Conservation (phyloP, 1,140 invertebrate species). For the Nebria ingens region DNA sequence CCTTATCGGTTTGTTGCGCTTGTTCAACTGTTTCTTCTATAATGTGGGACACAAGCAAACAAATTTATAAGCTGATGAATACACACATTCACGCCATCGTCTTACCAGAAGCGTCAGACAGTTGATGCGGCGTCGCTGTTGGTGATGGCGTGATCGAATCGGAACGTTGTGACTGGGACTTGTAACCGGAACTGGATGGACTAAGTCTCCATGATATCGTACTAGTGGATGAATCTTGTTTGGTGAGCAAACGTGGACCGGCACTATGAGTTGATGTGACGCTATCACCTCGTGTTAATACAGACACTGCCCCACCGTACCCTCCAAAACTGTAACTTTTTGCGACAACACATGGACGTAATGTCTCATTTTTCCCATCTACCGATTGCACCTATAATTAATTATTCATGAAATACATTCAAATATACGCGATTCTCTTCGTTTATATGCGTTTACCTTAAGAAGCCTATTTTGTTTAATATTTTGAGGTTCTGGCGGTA, state of each 20-base stretch:
- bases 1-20: slow-evolving; percentile 6
- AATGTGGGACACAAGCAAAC: no score
- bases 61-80: neutral
- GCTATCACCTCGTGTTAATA: slow-evolving; percentile 33
- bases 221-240: slow-evolving; percentile 64
- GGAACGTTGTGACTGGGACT: slow-evolving; percentile 60
- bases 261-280: slow-evolving; percentile 34
- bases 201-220: slow-evolving; percentile 61
- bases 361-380: slow-evolving; percentile 38
- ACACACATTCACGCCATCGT: no score
- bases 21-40: neutral
- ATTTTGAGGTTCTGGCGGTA: slow-evolving; percentile 24
- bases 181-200: slow-evolving; percentile 73
- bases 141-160: slow-evolving; percentile 65
- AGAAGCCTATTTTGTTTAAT: slow-evolving; percentile 15
- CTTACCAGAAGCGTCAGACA: slow-evolving; percentile 16
- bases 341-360: slow-evolving; percentile 52
- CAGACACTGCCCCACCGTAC: slow-evolving; percentile 46
- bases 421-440: neutral
- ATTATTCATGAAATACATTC: neutral
- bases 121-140: slow-evolving; percentile 38
- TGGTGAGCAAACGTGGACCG: slow-evolving; percentile 48
- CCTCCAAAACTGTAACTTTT: slow-evolving; percentile 82
- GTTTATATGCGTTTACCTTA: slow-evolving; percentile 13
- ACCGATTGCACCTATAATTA: slow-evolving; percentile 41